Conservation (phyloP, 2,113 vertebrate genomes). For the Strix aluco region DNA sequence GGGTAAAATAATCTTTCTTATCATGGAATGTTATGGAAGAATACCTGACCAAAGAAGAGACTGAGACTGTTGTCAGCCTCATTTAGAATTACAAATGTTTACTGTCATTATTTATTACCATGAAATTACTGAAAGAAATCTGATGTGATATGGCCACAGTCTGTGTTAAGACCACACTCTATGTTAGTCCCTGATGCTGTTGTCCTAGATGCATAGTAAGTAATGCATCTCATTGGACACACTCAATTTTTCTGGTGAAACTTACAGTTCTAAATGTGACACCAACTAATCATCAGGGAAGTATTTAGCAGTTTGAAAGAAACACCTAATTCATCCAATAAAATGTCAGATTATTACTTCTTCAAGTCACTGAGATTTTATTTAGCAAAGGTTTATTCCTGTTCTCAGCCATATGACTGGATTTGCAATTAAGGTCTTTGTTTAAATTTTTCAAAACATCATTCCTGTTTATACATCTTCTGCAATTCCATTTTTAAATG, state of each 20-base stretch:
- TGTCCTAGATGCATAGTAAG: background rate
- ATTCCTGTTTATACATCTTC: constrained; percentile 64
- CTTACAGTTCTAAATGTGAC: constrained; percentile 40
- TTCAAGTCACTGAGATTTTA: constrained; percentile 25
- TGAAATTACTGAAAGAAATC: background rate
- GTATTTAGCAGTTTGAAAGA: background rate
- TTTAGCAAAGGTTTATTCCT: constrained; percentile 66
- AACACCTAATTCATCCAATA: constrained; percentile 39
- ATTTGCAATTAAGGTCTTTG: constrained; percentile 73
- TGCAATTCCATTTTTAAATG: constrained; percentile 60
- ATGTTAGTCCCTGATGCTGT: background rate
- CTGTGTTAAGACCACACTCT: background rate
- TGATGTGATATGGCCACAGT: background rate
- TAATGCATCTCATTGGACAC: background rate
- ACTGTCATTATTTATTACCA: background rate
- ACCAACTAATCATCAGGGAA: background rate
- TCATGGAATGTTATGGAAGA: background rate
- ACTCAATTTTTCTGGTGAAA: background rate
- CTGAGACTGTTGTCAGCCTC: background rate
- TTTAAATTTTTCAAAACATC: constrained; percentile 76
- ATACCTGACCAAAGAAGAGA: background rate
- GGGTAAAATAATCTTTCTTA: background rate
- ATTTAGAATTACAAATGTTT: background rate
- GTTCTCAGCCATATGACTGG: constrained; percentile 55
- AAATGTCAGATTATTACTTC: constrained; percentile 60